Base-by-base conservation (phyloP, 2,797 vertebrate genomes). In the Clarias pachynema region DNA sequence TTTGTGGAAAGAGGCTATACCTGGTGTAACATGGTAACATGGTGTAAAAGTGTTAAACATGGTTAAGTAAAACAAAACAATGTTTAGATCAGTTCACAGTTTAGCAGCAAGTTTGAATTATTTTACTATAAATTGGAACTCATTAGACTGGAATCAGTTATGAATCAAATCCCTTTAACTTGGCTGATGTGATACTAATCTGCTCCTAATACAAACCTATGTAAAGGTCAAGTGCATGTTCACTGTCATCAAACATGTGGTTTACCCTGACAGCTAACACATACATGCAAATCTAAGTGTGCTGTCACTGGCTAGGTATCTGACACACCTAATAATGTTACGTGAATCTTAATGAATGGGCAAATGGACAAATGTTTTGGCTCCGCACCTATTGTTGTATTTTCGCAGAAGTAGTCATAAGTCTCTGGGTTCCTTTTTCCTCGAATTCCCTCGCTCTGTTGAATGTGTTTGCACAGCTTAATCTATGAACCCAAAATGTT, bases 261-360 rank as follows among this genome's bases (percentile, higher is more conserved):
- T 66, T 62, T 44, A 26, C 34, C 59, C 59, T 37, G 84, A 79
- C 78, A 88, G 69, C 73, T 66, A 24, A 57, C 56, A 77, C 82
- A 87, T 65, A 84, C 22, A 82, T 65, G 68, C 83, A 84, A 80
- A 80, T 83, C 62, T n/a, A 9, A 1, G 24, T 60, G 68, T 22
- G 40, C 59, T 26, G 18, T 72, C 56, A 9, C 66, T 82, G 68
- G 7, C 80, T 37, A 56, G 65, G 56, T 15, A 22, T 59, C 53
- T 72, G 29, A 60, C 31, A 60, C 34, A 40, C 66, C 57, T n/a
- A 66, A 60, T 37, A 65, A 81, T 12, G 4, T 12, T 8, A 6
- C 3, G 4, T 70, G 5, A 70, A 80, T 16, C 66, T 66, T 56
- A 66, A 15, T 75, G 31, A 78, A 78, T 78, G 16, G 26, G 22